These are phyloP conservation scores for Halocynthia roretzi DNA, from an alignment of 23 tunicate genomes.

Conservation along the genomic window DNA sequence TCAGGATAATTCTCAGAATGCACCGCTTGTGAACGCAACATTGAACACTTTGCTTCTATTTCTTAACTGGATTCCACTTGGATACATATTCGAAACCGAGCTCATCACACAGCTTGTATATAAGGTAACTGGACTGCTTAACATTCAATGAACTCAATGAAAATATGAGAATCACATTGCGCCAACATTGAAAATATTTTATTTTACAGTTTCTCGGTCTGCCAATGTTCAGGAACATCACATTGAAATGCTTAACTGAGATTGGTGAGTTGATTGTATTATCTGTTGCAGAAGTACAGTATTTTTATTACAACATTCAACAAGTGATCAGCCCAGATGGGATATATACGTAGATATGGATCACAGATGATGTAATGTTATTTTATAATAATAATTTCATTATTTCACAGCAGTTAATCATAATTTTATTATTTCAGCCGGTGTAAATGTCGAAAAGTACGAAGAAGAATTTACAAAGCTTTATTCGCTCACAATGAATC, in stretches of 20 bases:
- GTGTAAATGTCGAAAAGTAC: slow-evolving; percentile 77
- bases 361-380: too few relatives aligned
- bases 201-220: slow-evolving; percentile 65
- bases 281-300: not conserved
- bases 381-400: too few relatives aligned
- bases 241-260: slow-evolving; percentile 97
- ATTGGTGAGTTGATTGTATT: slow-evolving; percentile 50
- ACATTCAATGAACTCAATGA: not conserved
- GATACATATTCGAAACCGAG: slow-evolving; percentile 94
- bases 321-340: too few relatives aligned
- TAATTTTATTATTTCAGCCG: slow-evolving; percentile 33
- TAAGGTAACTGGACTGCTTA: slow-evolving; percentile 18
- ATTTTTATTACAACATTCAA: too few relatives aligned
- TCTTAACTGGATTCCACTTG: slow-evolving; percentile 99
- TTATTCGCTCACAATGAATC: slow-evolving; percentile 77
- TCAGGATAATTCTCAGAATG: slow-evolving; percentile 92
- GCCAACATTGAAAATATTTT: not conserved
- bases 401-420: too few relatives aligned
- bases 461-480: slow-evolving; percentile 84
- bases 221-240: slow-evolving; percentile 94
- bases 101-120: slow-evolving; percentile 74
- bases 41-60: slow-evolving; percentile 91
- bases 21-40: slow-evolving; percentile 83
- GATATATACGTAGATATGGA: too few relatives aligned
- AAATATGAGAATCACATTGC: too few relatives aligned